Evolutionary conservation across 2,888 invertebrate species (phyloP).

Genomic region (Perithous albicinctus): DNA sequence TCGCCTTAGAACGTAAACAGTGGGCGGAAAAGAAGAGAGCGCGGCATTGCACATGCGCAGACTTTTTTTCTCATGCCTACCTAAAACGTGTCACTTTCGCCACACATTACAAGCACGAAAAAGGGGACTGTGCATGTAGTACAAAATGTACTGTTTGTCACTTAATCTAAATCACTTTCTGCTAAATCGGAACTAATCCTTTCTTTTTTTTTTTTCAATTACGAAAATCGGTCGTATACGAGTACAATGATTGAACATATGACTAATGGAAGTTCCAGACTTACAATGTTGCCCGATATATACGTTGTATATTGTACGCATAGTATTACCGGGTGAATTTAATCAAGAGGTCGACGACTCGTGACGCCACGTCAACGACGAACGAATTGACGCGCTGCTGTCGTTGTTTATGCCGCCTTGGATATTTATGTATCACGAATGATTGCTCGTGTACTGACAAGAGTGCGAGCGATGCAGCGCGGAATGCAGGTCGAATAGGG

Average conservation of each 20-base stretch:
- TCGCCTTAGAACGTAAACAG: too few species aligned
- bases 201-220: not conserved
- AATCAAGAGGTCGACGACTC: slow-evolving; percentile 32
- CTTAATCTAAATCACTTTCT: too few species aligned
- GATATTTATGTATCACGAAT: slow-evolving; percentile 48
- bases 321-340: slow-evolving; percentile 30
- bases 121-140: too few species aligned
- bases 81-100: too few species aligned
- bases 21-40: too few species aligned
- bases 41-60: too few species aligned
- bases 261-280: not conserved
- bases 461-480: not conserved
- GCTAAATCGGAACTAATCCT: not conserved
- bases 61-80: too few species aligned
- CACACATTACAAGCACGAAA: too few species aligned
- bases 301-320: slow-evolving; percentile 1
- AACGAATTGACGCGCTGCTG: slow-evolving; percentile 34
- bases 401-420: slow-evolving; percentile 33
- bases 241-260: not conserved
- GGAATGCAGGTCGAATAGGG: slow-evolving; percentile 1
- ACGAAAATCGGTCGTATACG: not conserved
- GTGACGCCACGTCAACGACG: not conserved
- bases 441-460: slow-evolving; percentile 25
- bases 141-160: too few species aligned
- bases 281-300: not conserved